Percentiles rank a stretch among this genome's conserved stretches.
Conservation (phyloP, 1,140 invertebrate species). For the Telenomus remus region DNA sequence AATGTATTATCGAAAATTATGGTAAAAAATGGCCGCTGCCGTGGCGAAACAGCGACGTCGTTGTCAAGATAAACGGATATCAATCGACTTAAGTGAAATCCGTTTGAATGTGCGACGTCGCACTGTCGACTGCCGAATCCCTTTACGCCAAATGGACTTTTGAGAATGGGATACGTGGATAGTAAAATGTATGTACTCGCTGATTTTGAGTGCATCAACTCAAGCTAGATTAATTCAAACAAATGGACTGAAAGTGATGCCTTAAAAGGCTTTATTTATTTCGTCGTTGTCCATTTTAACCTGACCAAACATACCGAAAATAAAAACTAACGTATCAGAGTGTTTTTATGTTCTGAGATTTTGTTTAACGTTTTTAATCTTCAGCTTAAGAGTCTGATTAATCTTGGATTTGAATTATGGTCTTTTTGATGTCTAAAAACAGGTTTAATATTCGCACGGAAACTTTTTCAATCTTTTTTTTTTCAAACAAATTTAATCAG, state of each 20-base stretch:
- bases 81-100: conserved; percentile 54
- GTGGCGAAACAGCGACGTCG: background rate
- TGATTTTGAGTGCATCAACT: conserved; percentile 18
- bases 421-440: no score
- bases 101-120: conserved; percentile 42
- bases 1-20: background rate
- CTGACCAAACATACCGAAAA: no score
- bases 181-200: conserved; percentile 29
- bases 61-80: conserved; percentile 28
- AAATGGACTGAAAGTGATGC: background rate
- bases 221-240: conserved; percentile 21
- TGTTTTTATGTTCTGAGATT: no score
- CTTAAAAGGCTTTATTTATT: no score
- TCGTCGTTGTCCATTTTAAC: no score
- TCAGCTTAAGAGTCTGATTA: no score
- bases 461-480: no score
- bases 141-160: conserved; percentile 44
- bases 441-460: no score
- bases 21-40: background rate
- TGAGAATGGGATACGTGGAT: conserved; percentile 25
- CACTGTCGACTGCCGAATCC: conserved; percentile 26
- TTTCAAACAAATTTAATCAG: no score
- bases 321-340: no score
- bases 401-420: no score
- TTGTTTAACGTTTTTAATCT: no score